phyloP scores from a whole-genome alignment of 2,888 invertebrate species.

The Dryomyza anilis region DNA sequence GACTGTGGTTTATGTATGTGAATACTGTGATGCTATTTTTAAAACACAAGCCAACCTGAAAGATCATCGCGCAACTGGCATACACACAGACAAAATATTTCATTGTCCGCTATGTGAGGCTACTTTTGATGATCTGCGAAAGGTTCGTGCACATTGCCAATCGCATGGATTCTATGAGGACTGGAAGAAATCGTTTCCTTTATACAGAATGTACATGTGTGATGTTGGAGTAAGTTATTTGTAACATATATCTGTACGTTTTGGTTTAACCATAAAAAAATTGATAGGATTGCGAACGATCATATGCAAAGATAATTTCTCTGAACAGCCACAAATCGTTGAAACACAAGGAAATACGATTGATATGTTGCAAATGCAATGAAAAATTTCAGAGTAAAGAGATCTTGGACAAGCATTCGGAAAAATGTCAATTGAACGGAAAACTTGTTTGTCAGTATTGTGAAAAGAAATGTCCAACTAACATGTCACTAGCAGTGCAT shows the following conservation, averaged over 20 bases:
- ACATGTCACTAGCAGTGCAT: conserved; percentile 57
- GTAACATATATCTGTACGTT: too few species aligned
- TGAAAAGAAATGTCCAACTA: conserved; percentile 47
- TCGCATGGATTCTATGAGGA: conserved; percentile 32
- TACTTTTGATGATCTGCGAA: conserved; percentile 24
- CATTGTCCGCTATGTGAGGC: conserved; percentile 37
- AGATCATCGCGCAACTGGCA: conserved; percentile 46
- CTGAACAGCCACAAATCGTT: conserved; percentile 51
- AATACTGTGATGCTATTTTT: conserved; percentile 53
- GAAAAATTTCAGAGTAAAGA: conserved; percentile 4
- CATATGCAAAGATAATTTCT: conserved; percentile 53
- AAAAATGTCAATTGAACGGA: conserved; percentile 7
- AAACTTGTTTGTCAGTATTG: conserved; percentile 52
- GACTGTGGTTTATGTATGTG: conserved; percentile 48
- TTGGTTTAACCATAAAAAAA: not conserved
- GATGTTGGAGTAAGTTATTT: conserved; percentile 46
- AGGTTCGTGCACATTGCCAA: conserved; percentile 32
- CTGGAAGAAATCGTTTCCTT: conserved; percentile 30
- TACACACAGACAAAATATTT: conserved; percentile 44
- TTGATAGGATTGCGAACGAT: conserved; percentile 47
- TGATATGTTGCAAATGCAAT: conserved; percentile 18
- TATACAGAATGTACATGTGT: conserved; percentile 44
- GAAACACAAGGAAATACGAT: conserved; percentile 30
- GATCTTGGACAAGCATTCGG: conserved; percentile 11
- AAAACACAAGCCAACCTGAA: conserved; percentile 42